These are phyloP conservation scores for Tarsius wallacei DNA, from an alignment of 2,797 vertebrate species.

Conservation along the genomic window DNA sequence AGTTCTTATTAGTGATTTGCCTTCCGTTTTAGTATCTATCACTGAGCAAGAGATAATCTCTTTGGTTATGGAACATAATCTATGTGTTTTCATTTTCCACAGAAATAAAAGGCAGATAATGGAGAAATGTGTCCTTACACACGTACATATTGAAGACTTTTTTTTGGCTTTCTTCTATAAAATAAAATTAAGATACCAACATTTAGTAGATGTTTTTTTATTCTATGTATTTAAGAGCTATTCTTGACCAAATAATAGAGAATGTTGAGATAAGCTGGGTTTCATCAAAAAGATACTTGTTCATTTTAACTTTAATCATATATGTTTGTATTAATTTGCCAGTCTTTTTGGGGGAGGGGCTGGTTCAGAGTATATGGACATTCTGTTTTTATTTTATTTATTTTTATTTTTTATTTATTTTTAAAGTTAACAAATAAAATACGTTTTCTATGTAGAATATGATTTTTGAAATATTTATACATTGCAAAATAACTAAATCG, in stretches of 20 bases:
- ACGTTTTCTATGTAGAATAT: background rate
- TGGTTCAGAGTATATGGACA: background rate
- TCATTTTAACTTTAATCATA: background rate
- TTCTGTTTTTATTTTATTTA: background rate
- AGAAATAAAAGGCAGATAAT: slow-evolving; percentile 13
- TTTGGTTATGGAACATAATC: background rate
- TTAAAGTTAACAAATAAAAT: background rate
- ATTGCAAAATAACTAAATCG: background rate
- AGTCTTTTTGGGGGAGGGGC: background rate
- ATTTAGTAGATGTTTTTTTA: background rate
- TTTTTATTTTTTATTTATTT: background rate
- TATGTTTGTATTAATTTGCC: background rate
- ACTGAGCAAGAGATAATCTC: background rate
- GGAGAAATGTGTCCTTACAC: background rate
- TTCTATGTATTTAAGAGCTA: background rate
- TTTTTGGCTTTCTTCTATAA: background rate
- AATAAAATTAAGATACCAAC: background rate
- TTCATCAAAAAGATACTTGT: background rate
- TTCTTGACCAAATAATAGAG: background rate
- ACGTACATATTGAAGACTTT: background rate
- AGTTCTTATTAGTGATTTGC: background rate
- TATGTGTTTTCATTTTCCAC: background rate
- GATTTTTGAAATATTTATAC: background rate
- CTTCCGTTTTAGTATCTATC: background rate
- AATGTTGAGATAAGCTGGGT: background rate